phyloP scores from a whole-genome alignment of 1,140 invertebrate species.

The Trachelipus rathkii region DNA sequence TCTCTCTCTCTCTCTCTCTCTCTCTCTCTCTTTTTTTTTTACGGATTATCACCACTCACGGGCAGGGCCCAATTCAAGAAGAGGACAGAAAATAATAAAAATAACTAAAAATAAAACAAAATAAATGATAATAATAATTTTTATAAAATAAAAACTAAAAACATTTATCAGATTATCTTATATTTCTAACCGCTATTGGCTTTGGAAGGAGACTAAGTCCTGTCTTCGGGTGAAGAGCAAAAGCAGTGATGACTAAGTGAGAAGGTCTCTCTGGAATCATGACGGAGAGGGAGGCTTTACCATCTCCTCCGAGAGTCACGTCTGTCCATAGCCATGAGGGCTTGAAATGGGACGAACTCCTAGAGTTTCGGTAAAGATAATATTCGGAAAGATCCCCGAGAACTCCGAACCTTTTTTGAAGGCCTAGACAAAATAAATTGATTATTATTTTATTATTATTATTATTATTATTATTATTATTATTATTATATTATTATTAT shows the following conservation, averaged over 20 bases:
- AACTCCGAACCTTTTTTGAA: neutral
- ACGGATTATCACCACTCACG: too few relatives aligned
- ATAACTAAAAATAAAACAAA: too few relatives aligned
- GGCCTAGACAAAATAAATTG: neutral
- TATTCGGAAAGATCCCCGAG: neutral
- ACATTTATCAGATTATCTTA: too few relatives aligned
- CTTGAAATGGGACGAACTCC: constrained; percentile 27
- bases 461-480: constrained; percentile 4
- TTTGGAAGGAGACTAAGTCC: constrained; percentile 80
- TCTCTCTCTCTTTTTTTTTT: too few relatives aligned
- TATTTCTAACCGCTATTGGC: constrained; percentile 63
- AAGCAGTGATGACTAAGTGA: constrained; percentile 87
- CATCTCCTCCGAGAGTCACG: constrained; percentile 29
- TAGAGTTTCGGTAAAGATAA: neutral
- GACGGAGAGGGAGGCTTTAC: constrained; percentile 27
- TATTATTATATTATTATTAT: neutral
- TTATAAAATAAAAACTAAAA: too few relatives aligned
- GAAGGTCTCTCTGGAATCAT: constrained; percentile 66
- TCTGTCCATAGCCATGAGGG: constrained; percentile 40
- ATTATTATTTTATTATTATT: constrained; percentile 7
- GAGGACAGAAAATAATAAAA: too few relatives aligned
- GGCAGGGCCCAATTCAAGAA: too few relatives aligned
- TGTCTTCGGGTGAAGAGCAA: constrained; percentile 75
- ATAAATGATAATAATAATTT: too few relatives aligned
- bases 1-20: too few relatives aligned